A percentile compares a stretch with the other conserved stretches of the same genome.
phyloP scores from a whole-genome alignment of 2,888 invertebrate genomes.

The Apotomis betuletana region DNA sequence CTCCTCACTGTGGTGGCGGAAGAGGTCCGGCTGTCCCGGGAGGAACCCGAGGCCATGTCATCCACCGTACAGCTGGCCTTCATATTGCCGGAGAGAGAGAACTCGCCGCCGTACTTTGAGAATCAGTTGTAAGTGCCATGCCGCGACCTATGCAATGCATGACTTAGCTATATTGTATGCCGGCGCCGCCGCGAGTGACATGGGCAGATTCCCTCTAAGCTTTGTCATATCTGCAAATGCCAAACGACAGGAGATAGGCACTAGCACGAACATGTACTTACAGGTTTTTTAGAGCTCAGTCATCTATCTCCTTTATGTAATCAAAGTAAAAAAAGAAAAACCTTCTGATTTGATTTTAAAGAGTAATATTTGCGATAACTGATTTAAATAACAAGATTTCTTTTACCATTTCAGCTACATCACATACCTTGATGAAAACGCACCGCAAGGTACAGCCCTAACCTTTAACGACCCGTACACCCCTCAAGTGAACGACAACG shows the following conservation, averaged over 20 bases:
- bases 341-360: neutral
- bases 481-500: slow-evolving; percentile 89
- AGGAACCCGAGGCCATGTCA: slow-evolving; percentile 91
- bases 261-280: too few relatives aligned
- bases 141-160: too few relatives aligned
- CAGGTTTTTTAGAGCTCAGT: too few relatives aligned
- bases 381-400: slow-evolving; percentile 16
- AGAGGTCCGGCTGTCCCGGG: slow-evolving; percentile 89
- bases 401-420: slow-evolving; percentile 84
- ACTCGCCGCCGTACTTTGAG: slow-evolving; percentile 91
- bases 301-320: too few relatives aligned
- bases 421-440: slow-evolving; percentile 90
- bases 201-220: too few relatives aligned
- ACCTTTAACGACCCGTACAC: slow-evolving; percentile 88
- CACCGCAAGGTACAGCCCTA: slow-evolving; percentile 90
- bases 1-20: slow-evolving; percentile 93
- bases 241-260: too few relatives aligned
- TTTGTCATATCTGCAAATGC: too few relatives aligned
- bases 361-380: too few relatives aligned
- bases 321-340: too few relatives aligned
- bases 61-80: slow-evolving; percentile 92
- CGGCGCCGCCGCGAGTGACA: too few relatives aligned
- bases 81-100: slow-evolving; percentile 89
- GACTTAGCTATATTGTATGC: too few relatives aligned
- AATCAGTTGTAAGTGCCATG: slow-evolving; percentile 86